A percentile compares a stretch with the other conserved stretches of the same genome.
Evolutionary conservation across 2,888 invertebrate species (phyloP).

Genomic region (Orthosia gothica): DNA sequence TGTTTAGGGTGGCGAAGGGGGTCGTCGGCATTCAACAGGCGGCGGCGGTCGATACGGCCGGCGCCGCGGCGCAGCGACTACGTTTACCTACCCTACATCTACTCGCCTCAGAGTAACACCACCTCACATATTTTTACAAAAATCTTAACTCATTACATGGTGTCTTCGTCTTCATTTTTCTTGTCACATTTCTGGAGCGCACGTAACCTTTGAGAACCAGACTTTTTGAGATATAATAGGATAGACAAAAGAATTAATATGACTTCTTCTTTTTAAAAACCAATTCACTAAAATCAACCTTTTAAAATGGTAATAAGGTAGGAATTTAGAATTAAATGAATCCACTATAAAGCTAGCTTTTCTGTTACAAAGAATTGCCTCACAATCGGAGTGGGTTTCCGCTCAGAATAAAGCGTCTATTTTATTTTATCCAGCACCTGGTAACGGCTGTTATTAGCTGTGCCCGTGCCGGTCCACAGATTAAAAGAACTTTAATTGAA

Average conservation of each 20-base stretch:
- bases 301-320: not conserved
- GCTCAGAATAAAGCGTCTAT: slow-evolving; percentile 47
- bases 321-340: not conserved
- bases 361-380: slow-evolving; percentile 26
- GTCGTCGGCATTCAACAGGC: slow-evolving; percentile 90
- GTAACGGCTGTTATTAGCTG: slow-evolving; percentile 47
- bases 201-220: slow-evolving; percentile 4
- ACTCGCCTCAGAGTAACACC: slow-evolving; percentile 66
- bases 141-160: slow-evolving; percentile 54
- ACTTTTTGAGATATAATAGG: slow-evolving; percentile 1
- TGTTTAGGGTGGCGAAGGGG: slow-evolving; percentile 75
- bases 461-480: slow-evolving; percentile 15
- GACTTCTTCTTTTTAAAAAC: not conserved
- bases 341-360: slow-evolving; percentile 10
- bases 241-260: not conserved
- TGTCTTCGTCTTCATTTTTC: slow-evolving; percentile 38
- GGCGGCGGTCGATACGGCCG: slow-evolving; percentile 89
- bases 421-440: slow-evolving; percentile 52
- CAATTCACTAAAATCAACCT: not conserved
- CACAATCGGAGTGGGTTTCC: slow-evolving; percentile 32
- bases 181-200: slow-evolving; percentile 13
- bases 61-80: slow-evolving; percentile 85
- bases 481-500: slow-evolving; percentile 49
- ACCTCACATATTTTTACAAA: slow-evolving; percentile 64
- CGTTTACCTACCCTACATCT: slow-evolving; percentile 79